Percentiles rank a stretch among this genome's conserved stretches.
These are phyloP conservation scores for Periplaneta americana DNA, from an alignment of 1,140 invertebrate genomes.

Conservation along the genomic window DNA sequence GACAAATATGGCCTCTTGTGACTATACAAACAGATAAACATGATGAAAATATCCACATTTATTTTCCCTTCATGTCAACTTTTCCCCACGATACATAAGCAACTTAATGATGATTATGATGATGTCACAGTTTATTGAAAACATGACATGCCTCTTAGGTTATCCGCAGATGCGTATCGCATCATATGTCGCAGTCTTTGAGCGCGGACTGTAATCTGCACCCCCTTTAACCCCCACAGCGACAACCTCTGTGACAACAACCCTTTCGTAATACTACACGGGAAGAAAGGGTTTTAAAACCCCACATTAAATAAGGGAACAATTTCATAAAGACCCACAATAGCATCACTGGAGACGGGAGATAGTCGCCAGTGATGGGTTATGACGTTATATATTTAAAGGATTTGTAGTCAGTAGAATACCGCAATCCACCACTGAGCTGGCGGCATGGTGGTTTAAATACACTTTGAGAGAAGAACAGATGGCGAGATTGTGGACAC, in stretches of 20 bases:
- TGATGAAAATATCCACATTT: too few relatives aligned
- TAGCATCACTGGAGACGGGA: neutral
- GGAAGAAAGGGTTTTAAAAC: neutral
- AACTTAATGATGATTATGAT: too few relatives aligned
- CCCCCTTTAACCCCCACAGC: neutral
- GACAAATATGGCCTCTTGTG: too few relatives aligned
- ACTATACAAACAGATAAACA: too few relatives aligned
- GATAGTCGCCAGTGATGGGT: neutral
- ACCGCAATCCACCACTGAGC: neutral
- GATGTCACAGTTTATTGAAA: neutral
- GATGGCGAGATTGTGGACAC: too few relatives aligned
- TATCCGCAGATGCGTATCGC: neutral
- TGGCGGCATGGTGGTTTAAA: neutral
- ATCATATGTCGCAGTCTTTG: neutral
- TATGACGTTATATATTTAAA: neutral
- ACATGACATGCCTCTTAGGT: neutral
- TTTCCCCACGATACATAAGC: too few relatives aligned
- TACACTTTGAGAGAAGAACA: too few relatives aligned
- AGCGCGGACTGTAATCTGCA: neutral
- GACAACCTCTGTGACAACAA: neutral
- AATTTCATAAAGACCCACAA: neutral
- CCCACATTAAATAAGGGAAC: neutral
- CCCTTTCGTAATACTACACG: neutral
- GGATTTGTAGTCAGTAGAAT: neutral
- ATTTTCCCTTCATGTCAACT: too few relatives aligned